These are phyloP conservation scores for Arenaria interpres DNA, from an alignment of 2,113 vertebrate genomes.

Conservation along the genomic window DNA sequence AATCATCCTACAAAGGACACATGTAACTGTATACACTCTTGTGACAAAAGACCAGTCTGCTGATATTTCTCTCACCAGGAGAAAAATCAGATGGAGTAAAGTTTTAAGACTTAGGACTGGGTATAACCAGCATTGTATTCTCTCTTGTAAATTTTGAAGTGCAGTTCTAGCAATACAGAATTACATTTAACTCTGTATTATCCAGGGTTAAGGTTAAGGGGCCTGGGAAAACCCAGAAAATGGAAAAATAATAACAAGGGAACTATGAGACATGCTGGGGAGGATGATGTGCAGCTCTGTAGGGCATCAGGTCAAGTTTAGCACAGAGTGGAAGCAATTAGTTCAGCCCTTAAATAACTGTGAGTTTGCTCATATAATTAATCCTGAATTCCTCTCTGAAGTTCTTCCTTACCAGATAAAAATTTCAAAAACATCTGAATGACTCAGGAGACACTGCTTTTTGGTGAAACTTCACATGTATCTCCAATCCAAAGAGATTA, in stretches of 20 bases:
- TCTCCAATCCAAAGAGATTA: neutral
- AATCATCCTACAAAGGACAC: neutral
- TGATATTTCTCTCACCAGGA: neutral
- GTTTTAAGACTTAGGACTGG: neutral
- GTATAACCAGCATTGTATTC: neutral
- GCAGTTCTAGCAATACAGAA: neutral
- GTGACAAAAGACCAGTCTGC: neutral
- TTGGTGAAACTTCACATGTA: neutral
- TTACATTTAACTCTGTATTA: neutral
- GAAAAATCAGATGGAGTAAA: neutral
- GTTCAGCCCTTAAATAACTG: slow-evolving; percentile 19
- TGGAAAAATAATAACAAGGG: slow-evolving; percentile 45
- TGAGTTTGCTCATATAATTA: slow-evolving; percentile 26
- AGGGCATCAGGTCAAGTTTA: slow-evolving; percentile 60
- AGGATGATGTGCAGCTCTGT: slow-evolving; percentile 28
- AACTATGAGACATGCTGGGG: slow-evolving; percentile 50
- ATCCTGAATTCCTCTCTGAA: slow-evolving; percentile 20
- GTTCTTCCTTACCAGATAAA: neutral
- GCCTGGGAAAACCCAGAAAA: slow-evolving; percentile 61
- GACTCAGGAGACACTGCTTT: neutral
- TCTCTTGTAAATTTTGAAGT: neutral
- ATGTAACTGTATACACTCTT: neutral
- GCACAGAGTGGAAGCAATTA: slow-evolving; percentile 47
- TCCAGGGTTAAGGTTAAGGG: slow-evolving; percentile 31
- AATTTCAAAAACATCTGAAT: neutral